phyloP scores from a whole-genome alignment of 2,797 vertebrate genomes.

The Enteromius trimaculatus region DNA sequence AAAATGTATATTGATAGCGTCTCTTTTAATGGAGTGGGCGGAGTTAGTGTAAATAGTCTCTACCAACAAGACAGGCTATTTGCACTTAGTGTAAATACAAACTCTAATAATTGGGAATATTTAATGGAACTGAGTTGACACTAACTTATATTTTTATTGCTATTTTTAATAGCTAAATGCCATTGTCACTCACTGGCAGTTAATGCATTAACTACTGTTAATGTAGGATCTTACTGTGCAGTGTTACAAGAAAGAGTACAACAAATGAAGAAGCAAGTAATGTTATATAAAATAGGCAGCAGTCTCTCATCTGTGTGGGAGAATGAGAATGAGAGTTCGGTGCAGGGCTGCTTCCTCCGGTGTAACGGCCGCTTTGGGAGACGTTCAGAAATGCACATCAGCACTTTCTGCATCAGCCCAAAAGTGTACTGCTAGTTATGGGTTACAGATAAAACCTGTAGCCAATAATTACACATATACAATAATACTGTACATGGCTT shows the following conservation, averaged over 20 bases:
- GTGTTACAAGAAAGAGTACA: not conserved
- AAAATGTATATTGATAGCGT: too few species aligned
- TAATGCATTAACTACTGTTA: not conserved
- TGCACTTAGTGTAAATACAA: too few species aligned
- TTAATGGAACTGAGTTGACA: not conserved
- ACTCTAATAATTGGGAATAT: not conserved
- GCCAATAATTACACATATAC: not conserved
- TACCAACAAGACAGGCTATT: too few species aligned
- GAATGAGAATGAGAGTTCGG: not conserved
- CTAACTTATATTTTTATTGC: not conserved
- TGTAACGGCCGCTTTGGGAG: not conserved
- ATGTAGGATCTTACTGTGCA: not conserved
- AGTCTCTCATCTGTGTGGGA: not conserved
- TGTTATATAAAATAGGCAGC: not conserved
- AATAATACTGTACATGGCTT: too few species aligned
- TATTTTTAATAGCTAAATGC: not conserved
- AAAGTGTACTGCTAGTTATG: not conserved
- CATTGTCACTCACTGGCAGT: not conserved
- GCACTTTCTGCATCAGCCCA: conserved; percentile 2
- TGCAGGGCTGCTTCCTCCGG: not conserved
- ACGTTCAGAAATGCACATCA: not conserved
- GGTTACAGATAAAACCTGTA: not conserved
- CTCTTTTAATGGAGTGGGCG: too few species aligned
- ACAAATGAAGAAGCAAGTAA: not conserved
- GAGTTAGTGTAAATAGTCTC: too few species aligned